These are phyloP conservation scores for Nephrotoma appendiculata DNA, from an alignment of 2,888 invertebrate species.

Conservation along the genomic window DNA sequence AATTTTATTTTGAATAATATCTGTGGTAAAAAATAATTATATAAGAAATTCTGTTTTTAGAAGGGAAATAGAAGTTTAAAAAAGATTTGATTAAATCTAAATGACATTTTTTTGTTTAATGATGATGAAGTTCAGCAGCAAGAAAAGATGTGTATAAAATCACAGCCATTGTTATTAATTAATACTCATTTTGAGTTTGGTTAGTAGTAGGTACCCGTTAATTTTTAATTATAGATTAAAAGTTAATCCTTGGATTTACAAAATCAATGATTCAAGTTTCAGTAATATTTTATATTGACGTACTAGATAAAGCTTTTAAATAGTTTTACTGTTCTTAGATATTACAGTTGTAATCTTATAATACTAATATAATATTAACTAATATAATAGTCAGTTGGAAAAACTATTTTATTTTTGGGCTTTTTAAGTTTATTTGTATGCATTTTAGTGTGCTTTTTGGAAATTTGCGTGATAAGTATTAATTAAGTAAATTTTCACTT, in stretches of 20 bases:
- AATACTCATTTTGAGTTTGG: neutral
- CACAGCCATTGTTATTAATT: neutral
- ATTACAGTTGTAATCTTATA: too few relatives aligned
- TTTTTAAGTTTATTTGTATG: too few relatives aligned
- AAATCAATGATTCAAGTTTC: neutral
- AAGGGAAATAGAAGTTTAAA: neutral
- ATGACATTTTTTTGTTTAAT: neutral
- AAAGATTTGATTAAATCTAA: neutral
- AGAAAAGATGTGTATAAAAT: neutral
- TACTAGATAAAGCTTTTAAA: too few relatives aligned
- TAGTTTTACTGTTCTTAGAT: too few relatives aligned
- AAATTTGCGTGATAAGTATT: too few relatives aligned
- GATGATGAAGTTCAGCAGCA: neutral
- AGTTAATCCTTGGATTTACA: neutral
- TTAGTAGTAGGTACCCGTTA: neutral
- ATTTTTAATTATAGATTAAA: neutral
- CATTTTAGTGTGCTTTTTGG: too few relatives aligned
- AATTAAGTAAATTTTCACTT: too few relatives aligned
- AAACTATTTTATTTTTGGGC: too few relatives aligned
- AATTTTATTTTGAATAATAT: neutral
- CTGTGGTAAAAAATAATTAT: neutral
- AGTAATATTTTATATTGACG: neutral
- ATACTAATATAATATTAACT: too few relatives aligned
- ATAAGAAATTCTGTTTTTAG: neutral
- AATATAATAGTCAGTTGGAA: too few relatives aligned